Evolutionary conservation across 2,888 invertebrate genomes (phyloP).

Genomic region (Drosophila mimica): DNA sequence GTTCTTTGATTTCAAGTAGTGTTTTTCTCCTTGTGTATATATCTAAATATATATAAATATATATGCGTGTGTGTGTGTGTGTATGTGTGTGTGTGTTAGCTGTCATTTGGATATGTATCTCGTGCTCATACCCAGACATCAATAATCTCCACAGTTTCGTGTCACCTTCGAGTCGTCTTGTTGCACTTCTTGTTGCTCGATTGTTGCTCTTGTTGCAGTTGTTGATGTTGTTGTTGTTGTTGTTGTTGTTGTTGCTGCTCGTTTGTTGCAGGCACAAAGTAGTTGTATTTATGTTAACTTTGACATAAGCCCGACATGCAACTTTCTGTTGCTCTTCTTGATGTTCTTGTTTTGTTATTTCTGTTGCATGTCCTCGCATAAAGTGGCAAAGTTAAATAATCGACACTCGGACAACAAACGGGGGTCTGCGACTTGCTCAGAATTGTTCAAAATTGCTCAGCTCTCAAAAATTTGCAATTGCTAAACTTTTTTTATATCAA

Average conservation of each 20-base stretch:
- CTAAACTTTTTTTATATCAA: not conserved
- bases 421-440: not conserved
- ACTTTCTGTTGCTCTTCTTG: conserved; percentile 47
- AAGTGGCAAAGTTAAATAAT: conserved; percentile 77
- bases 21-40: not conserved
- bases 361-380: conserved; percentile 68
- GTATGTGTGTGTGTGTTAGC: conserved; percentile 30
- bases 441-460: not conserved
- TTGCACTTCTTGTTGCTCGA: conserved; percentile 4
- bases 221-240: conserved; percentile 10
- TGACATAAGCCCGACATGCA: conserved; percentile 79
- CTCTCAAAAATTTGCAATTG: not conserved
- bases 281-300: conserved; percentile 79
- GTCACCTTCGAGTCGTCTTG: conserved; percentile 10
- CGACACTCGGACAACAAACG: conserved; percentile 39
- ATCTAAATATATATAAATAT: not conserved
- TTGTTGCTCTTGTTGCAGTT: conserved; percentile 5
- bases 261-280: conserved; percentile 62
- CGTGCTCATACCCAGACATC: conserved; percentile 56
- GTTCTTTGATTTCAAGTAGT: not conserved
- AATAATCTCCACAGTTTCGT: conserved; percentile 42
- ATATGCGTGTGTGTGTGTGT: not conserved
- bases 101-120: conserved; percentile 36
- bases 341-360: conserved; percentile 20
- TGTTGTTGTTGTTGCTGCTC: conserved; percentile 1